Evolutionary conservation across 2,113 vertebrate species (phyloP), one percentile per base, ranked within the genome.

Genomic region (Anguilla japonica): DNA sequence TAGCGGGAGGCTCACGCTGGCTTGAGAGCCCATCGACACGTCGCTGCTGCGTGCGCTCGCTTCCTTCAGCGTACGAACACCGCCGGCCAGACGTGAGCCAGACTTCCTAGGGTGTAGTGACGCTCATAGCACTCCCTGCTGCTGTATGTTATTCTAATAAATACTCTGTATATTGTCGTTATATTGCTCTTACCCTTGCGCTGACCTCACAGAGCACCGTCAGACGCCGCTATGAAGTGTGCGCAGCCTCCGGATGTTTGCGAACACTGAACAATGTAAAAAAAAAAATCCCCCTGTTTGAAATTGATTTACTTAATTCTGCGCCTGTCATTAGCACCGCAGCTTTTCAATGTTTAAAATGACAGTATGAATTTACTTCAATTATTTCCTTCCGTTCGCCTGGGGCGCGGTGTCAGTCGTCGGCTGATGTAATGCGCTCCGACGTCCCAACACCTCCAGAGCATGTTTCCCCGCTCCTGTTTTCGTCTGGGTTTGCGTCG

Each of bases 241-340:
- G 89, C 83, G 63, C 81, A 84, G 88, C 88, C 90, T 90, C 88
- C 87, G 91, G 92, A 90, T 91, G 90, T 92, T 91, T 92, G 67
- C 92, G 84, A 89, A 92, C 90, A 89, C 89, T 46, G 43, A 46
- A 46, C 43, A 91, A 3, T 60, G 90, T 90, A 88, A 89, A 91
- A 91, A 91, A 91, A 92, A 93, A 92, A 88, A 88, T 84, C 91
- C 89, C 86, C 86, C 91, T 63, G 85, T 90, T 89, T 86, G 85
- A 89, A 90, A 92, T 90, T 89, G 92, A 94, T 92, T 94, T 92
- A 89, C 89, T 91, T 92, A 75, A 91, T 90, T 83, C 85, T 87
- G 63, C 87, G 89, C 91, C 86, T 91, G 88, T 92, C 92, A 94
- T 94, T 94, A 93, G 90, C 60, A 88, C 90, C 89, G 88, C 82